A percentile compares a stretch with the other conserved stretches of the same genome.
phyloP scores from a whole-genome alignment of 2,888 invertebrate genomes.

The Lasiommata megera region DNA sequence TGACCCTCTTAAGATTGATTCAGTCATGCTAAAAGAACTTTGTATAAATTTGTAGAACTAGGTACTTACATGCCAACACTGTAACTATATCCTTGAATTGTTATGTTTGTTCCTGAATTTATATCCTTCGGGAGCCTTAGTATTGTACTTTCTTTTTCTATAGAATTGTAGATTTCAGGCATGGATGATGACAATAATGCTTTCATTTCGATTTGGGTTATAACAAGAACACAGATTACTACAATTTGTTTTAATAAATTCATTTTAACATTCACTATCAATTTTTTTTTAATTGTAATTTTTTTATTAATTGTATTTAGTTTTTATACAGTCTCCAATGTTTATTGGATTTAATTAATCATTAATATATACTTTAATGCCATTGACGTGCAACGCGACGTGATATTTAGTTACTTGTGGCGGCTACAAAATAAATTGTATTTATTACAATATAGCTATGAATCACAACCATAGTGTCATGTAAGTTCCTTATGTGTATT shows the following conservation, averaged over 20 bases:
- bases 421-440: constrained; percentile 9
- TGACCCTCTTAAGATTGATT: too few species aligned
- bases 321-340: too few species aligned
- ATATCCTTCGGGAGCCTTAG: constrained; percentile 7
- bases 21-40: too few species aligned
- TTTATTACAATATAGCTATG: constrained; percentile 10
- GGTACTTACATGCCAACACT: constrained; percentile 5
- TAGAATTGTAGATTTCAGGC: background rate
- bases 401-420: constrained; percentile 20
- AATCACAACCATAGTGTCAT: constrained; percentile 4
- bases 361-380: background rate
- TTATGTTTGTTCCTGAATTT: constrained; percentile 12
- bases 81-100: constrained; percentile 4
- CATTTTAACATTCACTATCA: background rate
- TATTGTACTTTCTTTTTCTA: background rate
- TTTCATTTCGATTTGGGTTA: constrained; percentile 6
- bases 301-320: background rate
- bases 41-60: too few species aligned
- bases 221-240: constrained; percentile 3
- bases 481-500: background rate
- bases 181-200: background rate
- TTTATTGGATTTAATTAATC: background rate
- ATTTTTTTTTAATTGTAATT: background rate
- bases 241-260: background rate
- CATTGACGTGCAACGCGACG: constrained; percentile 10